These are phyloP conservation scores for Rhodeus uyekii DNA, from an alignment of 2,797 vertebrate species.

Conservation along the genomic window DNA sequence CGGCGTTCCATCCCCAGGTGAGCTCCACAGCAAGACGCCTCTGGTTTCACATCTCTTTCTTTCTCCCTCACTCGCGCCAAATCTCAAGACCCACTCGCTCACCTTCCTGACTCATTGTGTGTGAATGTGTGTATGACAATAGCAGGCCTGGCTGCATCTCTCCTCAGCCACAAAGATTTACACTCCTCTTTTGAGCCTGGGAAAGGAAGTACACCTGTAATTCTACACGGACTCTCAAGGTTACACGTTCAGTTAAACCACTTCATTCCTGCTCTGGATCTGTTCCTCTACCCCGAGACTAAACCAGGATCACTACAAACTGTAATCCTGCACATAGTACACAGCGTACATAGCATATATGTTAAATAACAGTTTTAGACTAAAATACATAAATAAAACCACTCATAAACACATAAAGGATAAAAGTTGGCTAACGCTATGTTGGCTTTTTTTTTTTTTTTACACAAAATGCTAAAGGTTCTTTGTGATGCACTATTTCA, in stretches of 20 bases:
- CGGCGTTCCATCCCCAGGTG: conserved; percentile 69
- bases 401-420: too few species aligned
- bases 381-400: not conserved
- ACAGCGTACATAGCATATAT: not conserved
- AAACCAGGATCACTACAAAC: conserved; percentile 11
- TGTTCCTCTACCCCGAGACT: not conserved
- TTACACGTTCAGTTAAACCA: conserved; percentile 48
- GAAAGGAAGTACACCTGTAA: conserved; percentile 66
- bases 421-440: too few species aligned
- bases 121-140: conserved; percentile 48
- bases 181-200: conserved; percentile 58
- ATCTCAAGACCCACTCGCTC: conserved; percentile 56
- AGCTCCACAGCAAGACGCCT: conserved; percentile 47
- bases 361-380: not conserved
- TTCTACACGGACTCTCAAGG: conserved; percentile 57
- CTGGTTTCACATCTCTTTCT: conserved; percentile 49
- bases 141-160: conserved; percentile 49
- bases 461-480: not conserved
- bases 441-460: too few species aligned
- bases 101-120: conserved; percentile 51
- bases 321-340: not conserved
- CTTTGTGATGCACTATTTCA: not conserved
- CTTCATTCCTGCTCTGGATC: conserved; percentile 19
- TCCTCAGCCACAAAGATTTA: conserved; percentile 57
- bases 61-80: conserved; percentile 7